Evolutionary conservation across 2,113 vertebrate species (phyloP).

Genomic region (Myrmecobius fasciatus): DNA sequence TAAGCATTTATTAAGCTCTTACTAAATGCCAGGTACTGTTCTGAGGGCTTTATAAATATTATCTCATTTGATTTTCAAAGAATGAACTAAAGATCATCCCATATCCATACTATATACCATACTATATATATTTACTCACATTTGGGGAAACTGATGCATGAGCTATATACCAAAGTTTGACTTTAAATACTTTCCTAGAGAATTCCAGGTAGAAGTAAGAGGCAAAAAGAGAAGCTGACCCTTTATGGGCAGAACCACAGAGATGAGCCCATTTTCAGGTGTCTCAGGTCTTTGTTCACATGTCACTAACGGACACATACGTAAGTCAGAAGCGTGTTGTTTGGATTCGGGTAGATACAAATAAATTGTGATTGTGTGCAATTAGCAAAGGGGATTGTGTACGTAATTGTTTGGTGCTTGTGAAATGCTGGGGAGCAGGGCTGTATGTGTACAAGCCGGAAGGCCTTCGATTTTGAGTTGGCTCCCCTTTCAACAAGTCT

Average conservation of each 20-base stretch:
- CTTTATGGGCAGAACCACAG: not conserved
- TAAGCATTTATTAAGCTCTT: not conserved
- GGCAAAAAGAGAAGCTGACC: not conserved
- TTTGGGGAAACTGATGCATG: not conserved
- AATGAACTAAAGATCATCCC: not conserved
- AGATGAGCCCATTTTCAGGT: not conserved
- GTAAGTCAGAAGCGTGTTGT: not conserved
- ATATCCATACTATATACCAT: not conserved
- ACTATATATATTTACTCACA: not conserved
- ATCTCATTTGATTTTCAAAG: not conserved
- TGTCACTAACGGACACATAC: not conserved
- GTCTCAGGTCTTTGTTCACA: not conserved
- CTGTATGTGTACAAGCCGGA: not conserved
- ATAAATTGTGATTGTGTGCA: not conserved
- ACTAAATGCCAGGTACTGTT: not conserved
- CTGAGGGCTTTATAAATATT: not conserved
- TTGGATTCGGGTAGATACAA: not conserved
- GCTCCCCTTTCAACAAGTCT: not conserved
- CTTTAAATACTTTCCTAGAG: not conserved
- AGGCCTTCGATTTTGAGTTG: not conserved
- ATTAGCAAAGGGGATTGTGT: not conserved
- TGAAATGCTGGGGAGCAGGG: not conserved
- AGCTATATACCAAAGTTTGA: not conserved
- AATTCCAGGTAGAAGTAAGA: not conserved
- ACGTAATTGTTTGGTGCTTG: not conserved